Conservation (phyloP, 2,888 invertebrate species). For the Keiferia lycopersicella region DNA sequence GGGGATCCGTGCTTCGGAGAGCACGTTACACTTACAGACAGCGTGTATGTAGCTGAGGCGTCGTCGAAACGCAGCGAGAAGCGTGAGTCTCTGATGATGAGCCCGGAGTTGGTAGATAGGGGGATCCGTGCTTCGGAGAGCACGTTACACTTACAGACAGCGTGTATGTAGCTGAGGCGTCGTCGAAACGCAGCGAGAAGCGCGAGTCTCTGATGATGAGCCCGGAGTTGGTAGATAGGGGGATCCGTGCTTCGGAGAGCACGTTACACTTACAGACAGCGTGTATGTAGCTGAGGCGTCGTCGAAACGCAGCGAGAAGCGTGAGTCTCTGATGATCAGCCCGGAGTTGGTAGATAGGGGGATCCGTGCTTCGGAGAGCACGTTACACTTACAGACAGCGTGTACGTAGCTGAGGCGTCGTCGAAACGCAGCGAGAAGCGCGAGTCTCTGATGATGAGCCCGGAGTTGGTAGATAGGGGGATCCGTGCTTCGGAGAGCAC, state of each 20-base stretch:
- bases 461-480: conserved; percentile 91
- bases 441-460: conserved; percentile 91
- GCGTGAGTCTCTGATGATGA: conserved; percentile 92
- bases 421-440: conserved; percentile 91
- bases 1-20: too few species aligned
- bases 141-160: too few species aligned
- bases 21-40: conserved; percentile 78
- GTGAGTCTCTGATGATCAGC: conserved; percentile 91
- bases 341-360: conserved; percentile 92
- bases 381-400: conserved; percentile 81
- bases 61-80: conserved; percentile 90
- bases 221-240: neutral
- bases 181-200: too few species aligned
- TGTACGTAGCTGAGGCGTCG: conserved; percentile 89
- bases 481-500: too few species aligned
- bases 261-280: conserved; percentile 79
- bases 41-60: conserved; percentile 89
- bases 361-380: too few species aligned
- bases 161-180: too few species aligned
- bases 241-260: too few species aligned
- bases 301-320: conserved; percentile 91
- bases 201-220: neutral
- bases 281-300: conserved; percentile 90
- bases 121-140: conserved; percentile 78
- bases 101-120: conserved; percentile 90